Evolutionary conservation across 2,888 invertebrate genomes (phyloP).

Genomic region (Mayetiola destructor): DNA sequence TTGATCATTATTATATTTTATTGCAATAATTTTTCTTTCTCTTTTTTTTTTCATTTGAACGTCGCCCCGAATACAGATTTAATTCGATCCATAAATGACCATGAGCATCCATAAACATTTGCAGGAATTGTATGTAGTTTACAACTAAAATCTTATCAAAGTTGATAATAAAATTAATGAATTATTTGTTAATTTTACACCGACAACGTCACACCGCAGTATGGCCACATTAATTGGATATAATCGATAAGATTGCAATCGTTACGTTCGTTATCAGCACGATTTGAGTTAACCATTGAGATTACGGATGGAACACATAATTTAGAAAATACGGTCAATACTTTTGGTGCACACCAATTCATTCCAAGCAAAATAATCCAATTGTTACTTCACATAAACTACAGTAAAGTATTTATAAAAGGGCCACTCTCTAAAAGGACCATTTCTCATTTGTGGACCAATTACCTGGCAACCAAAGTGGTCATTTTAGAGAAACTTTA

Average conservation of each 20-base stretch:
- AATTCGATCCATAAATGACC: constrained; percentile 87
- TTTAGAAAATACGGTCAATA: constrained; percentile 87
- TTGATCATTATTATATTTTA: not conserved
- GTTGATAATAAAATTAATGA: constrained; percentile 59
- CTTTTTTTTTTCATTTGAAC: constrained; percentile 22
- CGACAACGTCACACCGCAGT: constrained; percentile 97
- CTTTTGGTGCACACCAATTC: too few species aligned
- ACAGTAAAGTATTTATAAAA: too few species aligned
- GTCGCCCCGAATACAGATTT: too few species aligned
- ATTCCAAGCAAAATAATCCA: too few species aligned
- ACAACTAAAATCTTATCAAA: constrained; percentile 61
- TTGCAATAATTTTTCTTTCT: not conserved
- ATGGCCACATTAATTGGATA: constrained; percentile 90
- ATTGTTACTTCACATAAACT: too few species aligned
- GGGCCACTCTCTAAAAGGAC: too few species aligned
- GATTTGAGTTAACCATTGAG: constrained; percentile 74
- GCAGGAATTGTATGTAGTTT: constrained; percentile 91
- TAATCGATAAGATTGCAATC: constrained; percentile 85
- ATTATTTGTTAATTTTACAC: constrained; percentile 75
- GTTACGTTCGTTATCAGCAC: constrained; percentile 63
- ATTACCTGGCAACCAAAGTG: too few species aligned
- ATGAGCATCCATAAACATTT: constrained; percentile 90
- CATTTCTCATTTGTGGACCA: too few species aligned
- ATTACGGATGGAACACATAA: constrained; percentile 87
- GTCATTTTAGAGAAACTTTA: too few species aligned